Evolutionary conservation across 35 echinoderm and acorn worm genomes (phyloP), one percentile per base, ranked within the genome.

Genomic region (Anneissia japonica): DNA sequence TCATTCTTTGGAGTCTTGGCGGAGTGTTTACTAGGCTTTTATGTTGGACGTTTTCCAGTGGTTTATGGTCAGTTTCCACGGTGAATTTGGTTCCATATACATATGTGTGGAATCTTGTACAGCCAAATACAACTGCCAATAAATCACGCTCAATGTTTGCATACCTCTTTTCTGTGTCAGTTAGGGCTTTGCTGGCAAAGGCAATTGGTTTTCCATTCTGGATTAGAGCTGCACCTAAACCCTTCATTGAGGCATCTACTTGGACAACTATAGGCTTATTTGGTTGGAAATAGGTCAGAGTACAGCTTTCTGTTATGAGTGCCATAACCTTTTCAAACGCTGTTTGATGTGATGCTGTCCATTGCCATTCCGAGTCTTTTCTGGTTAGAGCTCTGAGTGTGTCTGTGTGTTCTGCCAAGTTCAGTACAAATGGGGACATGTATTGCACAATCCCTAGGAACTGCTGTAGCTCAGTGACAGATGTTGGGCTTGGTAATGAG

Each of bases 31-130:
- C 33, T 11, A 95, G 77, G 9, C 80, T 79, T 83, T 95, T 95
- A 4, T 29, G 82, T 26, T 82, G 64, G 28, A 91, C 92, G 29
- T 85, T 84, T 81, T 94, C 84, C 31, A 90, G 45, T 38, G 92
- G 88, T 35, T 81, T 84, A 75, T 91, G 93, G 38, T 95, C 89
- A 6, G 43, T 83, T 88, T 91, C 81, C 1, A 92, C 86, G 32
- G 19, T 85, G 13, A 76, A 82, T 30, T 31, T 33, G 73, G 73
- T 95, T 14, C 81, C 86, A 77, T 88, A 95, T 29, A 89, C 88
- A 46, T 91, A 95, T 64, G 81, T 87, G 77, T 95, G 85, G 40
- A 91, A 89, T 35, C 80, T 74, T 46, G 91, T 89, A 31, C 74
- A 83, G 0, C 39, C 84, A 91, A 84, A 91, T 31, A 94, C 81